These are phyloP conservation scores for Platanista minor DNA, from an alignment of 2,113 vertebrate genomes.

Conservation along the genomic window DNA sequence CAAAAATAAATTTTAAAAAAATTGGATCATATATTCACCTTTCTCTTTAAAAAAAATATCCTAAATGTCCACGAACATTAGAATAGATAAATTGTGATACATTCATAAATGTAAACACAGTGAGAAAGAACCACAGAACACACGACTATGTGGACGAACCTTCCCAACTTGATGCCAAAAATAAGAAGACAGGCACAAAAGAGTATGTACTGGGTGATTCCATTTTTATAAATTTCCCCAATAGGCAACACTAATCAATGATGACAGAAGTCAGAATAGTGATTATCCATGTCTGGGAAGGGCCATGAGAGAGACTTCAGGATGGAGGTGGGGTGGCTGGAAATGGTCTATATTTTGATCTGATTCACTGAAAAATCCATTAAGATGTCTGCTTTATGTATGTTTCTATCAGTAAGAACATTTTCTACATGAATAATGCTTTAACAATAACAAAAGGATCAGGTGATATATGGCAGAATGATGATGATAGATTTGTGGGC, in stretches of 20 bases:
- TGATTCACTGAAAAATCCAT: background rate
- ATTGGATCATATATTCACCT: too few relatives aligned
- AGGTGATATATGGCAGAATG: background rate
- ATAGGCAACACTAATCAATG: background rate
- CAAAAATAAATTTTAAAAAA: too few relatives aligned
- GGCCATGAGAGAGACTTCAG: background rate
- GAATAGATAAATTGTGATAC: background rate
- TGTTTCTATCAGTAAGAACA: background rate
- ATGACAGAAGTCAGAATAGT: background rate
- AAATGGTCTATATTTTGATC: background rate
- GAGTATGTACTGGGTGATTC: background rate
- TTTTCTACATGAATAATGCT: background rate
- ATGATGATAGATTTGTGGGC: background rate
- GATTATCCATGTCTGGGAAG: background rate
- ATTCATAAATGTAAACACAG: background rate
- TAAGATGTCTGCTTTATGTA: too few relatives aligned
- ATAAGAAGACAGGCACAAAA: background rate
- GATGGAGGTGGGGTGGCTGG: background rate
- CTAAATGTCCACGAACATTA: too few relatives aligned
- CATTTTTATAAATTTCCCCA: background rate
- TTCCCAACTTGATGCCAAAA: background rate
- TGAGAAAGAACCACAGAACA: background rate
- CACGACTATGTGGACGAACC: background rate
- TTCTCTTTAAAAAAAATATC: too few relatives aligned
- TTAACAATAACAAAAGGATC: background rate